phyloP scores from a whole-genome alignment of 2,113 vertebrate species.

The Cyprinodon variegatus region DNA sequence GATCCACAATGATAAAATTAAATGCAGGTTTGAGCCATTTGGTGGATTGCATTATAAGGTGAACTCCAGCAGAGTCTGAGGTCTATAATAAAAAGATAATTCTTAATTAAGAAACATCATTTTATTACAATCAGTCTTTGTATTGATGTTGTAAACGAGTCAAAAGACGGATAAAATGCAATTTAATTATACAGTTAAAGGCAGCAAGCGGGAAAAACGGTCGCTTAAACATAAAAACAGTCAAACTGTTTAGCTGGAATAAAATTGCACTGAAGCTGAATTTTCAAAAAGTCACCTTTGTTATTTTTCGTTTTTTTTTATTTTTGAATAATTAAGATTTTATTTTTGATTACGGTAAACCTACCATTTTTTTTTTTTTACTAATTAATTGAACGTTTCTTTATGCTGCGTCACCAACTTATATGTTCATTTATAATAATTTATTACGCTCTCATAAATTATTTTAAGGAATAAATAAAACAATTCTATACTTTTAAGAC shows the following conservation, averaged over 20 bases:
- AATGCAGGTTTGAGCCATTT: background rate
- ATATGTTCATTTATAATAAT: background rate
- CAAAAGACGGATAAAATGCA: background rate
- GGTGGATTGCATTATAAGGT: background rate
- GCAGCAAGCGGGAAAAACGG: background rate
- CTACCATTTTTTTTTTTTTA: background rate
- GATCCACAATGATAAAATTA: background rate
- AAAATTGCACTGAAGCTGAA: background rate
- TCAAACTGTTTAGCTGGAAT: no score
- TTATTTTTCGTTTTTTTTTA: background rate
- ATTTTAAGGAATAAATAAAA: background rate
- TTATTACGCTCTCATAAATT: background rate
- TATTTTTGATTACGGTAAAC: background rate
- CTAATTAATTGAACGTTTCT: background rate
- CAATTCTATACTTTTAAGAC: background rate
- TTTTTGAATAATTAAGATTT: background rate
- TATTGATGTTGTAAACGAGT: background rate
- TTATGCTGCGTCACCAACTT: background rate
- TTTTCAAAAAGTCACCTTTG: background rate
- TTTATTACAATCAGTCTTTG: constrained; percentile 21
- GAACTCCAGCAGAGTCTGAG: constrained; percentile 15
- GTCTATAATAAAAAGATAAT: constrained; percentile 40
- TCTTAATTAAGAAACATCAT: constrained; percentile 47
- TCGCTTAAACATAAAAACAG: no score
- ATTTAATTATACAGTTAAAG: background rate